Base-by-base conservation (phyloP, 2,797 vertebrate genomes). In the Fistularia tabacaria region DNA sequence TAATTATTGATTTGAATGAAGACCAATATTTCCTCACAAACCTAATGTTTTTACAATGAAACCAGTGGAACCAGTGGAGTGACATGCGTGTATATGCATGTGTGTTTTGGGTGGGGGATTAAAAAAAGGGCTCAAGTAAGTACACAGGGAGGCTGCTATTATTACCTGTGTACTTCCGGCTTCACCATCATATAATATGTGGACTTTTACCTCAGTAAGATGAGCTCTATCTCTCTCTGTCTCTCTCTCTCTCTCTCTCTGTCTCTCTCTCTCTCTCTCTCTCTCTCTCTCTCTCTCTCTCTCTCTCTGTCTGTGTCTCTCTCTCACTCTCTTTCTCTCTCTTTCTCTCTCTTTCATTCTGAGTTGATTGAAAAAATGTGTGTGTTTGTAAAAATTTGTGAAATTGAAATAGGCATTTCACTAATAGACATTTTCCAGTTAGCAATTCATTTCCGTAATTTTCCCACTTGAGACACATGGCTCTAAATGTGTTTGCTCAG, bases 21-120 rank as follows among this genome's bases (percentile, higher is more conserved):
- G 63, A 67, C 73, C 53, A 53, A 62, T 64, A 49, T 62, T 57
- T 68, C 56, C 36, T 25, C 25, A 25, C 25, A 25, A 25, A 25
- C 25, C 25, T 25, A 25, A 25, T 25, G 25, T 25, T 5, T 37
- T 77, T 46, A 65, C 54, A 77, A 42, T 71, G 70, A 75, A 86
- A 88, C 85, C 73, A 85, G 84, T 73, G 81, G 76, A 86, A 85
- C 85, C 77, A 79, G 87, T 76, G 64, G 77, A 77, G 85, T 83
- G 66, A 74, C 69, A 68, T 82, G 69, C 51, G 38, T 63, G n/a
- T 54, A 37, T 63, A 49, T 57, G 45, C 59, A 49, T 69, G 68
- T 75, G 73, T 69, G 59, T 77, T 71, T 49, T 73, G 59, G 69
- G 76, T 75, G 77, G 77, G 51, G 73, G 74, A 67, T 76, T 25